A percentile compares a stretch with the other conserved stretches of the same genome.
These are phyloP conservation scores for Discoglossus pictus DNA, from an alignment of 2,797 vertebrate genomes.

Conservation along the genomic window DNA sequence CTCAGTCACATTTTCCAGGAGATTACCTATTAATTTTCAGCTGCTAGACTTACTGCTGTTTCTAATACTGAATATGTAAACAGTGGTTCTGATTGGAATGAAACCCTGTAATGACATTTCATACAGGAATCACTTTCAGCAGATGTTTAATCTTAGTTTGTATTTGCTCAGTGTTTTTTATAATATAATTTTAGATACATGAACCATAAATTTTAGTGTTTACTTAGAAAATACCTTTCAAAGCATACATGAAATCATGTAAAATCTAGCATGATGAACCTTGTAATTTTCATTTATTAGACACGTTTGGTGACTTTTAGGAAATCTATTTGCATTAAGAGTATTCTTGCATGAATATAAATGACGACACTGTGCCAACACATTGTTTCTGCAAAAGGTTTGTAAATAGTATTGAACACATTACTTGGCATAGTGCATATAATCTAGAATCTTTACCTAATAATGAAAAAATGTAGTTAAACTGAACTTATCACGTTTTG, in stretches of 20 bases:
- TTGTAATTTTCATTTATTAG: no score
- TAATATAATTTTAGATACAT: constrained; percentile 59
- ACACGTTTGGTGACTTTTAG: no score
- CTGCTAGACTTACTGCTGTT: constrained; percentile 54
- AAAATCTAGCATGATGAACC: no score
- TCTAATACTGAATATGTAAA: constrained; percentile 60
- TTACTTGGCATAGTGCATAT: no score
- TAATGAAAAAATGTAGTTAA: no score
- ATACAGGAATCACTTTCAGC: constrained; percentile 56
- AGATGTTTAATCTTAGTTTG: constrained; percentile 63
- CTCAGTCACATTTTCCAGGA: constrained; percentile 56
- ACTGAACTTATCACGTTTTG: no score
- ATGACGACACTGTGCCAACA: no score
- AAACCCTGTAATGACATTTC: constrained; percentile 59
- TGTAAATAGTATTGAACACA: no score
- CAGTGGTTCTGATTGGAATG: constrained; percentile 56
- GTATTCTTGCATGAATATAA: no score
- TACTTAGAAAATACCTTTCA: constrained; percentile 13
- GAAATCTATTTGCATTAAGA: no score
- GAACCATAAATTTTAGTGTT: constrained; percentile 53
- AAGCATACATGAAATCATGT: constrained; percentile 10
- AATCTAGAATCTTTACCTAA: no score
- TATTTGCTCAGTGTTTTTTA: constrained; percentile 63
- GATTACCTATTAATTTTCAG: constrained; percentile 65
- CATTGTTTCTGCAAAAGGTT: no score